These are phyloP conservation scores for Magallana nippona DNA, from an alignment of 2,888 invertebrate species.

Conservation along the genomic window DNA sequence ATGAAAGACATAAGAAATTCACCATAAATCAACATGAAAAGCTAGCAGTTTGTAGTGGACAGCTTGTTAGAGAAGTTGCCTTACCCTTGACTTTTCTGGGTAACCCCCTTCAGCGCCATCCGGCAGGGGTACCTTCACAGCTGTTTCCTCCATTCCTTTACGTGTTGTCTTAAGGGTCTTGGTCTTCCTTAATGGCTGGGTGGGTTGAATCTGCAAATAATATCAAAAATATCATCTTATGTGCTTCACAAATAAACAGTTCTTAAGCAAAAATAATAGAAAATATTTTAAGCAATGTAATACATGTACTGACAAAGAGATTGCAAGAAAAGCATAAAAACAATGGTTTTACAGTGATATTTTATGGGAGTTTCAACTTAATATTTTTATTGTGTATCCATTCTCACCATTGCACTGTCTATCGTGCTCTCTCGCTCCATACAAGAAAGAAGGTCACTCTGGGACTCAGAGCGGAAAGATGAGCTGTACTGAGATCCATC, in stretches of 20 bases:
- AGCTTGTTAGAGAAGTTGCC: neutral
- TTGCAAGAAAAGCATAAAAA: no score
- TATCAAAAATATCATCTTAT: no score
- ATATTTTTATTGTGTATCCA: neutral
- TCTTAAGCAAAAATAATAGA: no score
- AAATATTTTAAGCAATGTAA: no score
- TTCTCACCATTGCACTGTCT: slow-evolving; percentile 62
- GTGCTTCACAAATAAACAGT: no score
- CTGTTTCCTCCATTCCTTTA: slow-evolving; percentile 38
- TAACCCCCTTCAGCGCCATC: neutral
- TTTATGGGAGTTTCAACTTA: neutral
- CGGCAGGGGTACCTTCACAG: slow-evolving; percentile 18
- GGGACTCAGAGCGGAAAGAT: slow-evolving; percentile 55
- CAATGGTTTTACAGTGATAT: no score
- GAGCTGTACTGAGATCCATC: slow-evolving; percentile 62
- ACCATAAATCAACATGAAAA: slow-evolving; percentile 6
- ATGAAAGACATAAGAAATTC: neutral
- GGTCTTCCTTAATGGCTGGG: slow-evolving; percentile 40
- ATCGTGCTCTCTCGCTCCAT: slow-evolving; percentile 71
- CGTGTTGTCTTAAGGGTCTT: slow-evolving; percentile 45
- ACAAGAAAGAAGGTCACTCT: slow-evolving; percentile 60
- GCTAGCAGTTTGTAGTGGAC: neutral
- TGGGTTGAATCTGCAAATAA: neutral
- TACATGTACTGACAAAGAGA: no score
- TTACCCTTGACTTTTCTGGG: slow-evolving; percentile 18